Conservation (phyloP, 2,888 invertebrate species). For the Ischnura elegans region DNA sequence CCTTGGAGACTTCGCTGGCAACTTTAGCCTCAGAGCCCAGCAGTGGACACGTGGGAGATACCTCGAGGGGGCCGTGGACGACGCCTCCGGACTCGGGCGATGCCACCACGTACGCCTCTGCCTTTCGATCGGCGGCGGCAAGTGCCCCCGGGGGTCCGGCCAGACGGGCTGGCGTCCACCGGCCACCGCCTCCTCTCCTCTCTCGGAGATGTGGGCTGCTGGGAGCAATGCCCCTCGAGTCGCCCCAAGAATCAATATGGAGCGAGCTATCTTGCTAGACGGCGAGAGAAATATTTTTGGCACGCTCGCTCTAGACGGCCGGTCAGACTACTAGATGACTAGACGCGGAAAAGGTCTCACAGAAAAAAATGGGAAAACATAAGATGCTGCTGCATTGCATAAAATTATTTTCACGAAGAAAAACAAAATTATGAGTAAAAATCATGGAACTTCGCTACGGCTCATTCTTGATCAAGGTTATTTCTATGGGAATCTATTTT, state of each 20-base stretch:
- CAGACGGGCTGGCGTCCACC: background rate
- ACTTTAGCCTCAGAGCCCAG: background rate
- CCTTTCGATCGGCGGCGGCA: background rate
- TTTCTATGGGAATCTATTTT: too few species aligned
- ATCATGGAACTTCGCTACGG: too few species aligned
- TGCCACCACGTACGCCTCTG: background rate
- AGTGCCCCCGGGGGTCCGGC: background rate
- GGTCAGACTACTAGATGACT: background rate
- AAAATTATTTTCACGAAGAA: too few species aligned
- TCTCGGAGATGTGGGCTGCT: background rate
- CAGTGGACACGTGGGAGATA: background rate
- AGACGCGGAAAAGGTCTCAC: too few species aligned
- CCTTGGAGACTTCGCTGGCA: background rate
- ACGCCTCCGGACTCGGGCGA: background rate
- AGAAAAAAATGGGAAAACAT: too few species aligned
- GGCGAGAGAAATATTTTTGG: background rate
- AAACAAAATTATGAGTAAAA: too few species aligned
- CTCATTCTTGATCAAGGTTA: too few species aligned
- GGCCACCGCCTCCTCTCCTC: background rate
- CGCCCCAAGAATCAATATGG: constrained; percentile 33
- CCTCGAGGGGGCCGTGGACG: background rate
- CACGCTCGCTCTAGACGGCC: background rate
- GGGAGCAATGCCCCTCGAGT: too few species aligned
- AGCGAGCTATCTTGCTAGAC: background rate
- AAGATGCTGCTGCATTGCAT: too few species aligned